Evolutionary conservation across 2,797 vertebrate genomes (phyloP).

Genomic region (Epinephelus awoara): DNA sequence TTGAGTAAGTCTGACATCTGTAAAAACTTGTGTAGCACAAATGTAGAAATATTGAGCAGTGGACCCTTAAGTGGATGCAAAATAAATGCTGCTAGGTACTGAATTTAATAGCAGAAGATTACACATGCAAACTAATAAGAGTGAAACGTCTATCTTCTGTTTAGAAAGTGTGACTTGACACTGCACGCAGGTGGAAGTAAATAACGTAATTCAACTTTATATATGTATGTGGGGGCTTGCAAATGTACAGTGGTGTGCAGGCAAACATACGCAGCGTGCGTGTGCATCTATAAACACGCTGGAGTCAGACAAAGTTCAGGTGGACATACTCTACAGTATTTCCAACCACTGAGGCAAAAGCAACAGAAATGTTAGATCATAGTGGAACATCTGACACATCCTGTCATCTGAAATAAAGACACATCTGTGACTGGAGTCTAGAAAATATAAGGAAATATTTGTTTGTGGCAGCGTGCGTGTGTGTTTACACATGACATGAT

Average conservation of each 20-base stretch:
- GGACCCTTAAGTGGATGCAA: not conserved
- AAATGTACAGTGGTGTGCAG: not conserved
- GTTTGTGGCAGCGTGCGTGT: conserved; percentile 18
- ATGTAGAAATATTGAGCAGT: not conserved
- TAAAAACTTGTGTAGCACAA: not conserved
- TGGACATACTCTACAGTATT: conserved; percentile 26
- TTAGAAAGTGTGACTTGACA: not conserved
- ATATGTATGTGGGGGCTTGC: not conserved
- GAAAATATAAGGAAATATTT: conserved; percentile 25
- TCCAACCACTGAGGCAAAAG: conserved; percentile 54
- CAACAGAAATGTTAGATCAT: conserved; percentile 67
- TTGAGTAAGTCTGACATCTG: not conserved
- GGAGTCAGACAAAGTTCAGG: conserved; percentile 57
- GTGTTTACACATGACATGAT: conserved; percentile 22
- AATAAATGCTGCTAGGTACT: not conserved
- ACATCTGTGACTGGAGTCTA: conserved; percentile 35
- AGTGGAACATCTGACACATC: conserved; percentile 68
- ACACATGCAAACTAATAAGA: not conserved
- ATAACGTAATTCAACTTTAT: not conserved
- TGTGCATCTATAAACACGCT: conserved; percentile 60
- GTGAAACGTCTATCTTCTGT: not conserved
- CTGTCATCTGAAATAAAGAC: conserved; percentile 46
- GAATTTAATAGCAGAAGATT: not conserved
- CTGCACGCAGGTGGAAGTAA: conserved; percentile 1
- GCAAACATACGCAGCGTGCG: not conserved